Percentiles rank a stretch among this genome's conserved stretches.
These are phyloP conservation scores for Microtus richardsoni DNA, from an alignment of 2,113 vertebrate genomes.

Conservation along the genomic window DNA sequence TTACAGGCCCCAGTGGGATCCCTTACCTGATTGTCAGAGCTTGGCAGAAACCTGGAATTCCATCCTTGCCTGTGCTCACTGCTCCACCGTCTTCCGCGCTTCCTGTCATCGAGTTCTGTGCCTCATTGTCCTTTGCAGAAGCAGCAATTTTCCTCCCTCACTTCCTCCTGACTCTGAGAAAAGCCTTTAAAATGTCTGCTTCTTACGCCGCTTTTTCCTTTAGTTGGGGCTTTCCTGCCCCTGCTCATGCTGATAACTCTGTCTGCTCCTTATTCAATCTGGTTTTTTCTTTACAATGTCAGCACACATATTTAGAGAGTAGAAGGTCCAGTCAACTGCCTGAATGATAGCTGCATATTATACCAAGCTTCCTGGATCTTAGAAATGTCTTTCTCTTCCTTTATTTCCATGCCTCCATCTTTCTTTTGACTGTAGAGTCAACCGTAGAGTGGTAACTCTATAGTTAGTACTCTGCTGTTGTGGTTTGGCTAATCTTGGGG, in stretches of 20 bases:
- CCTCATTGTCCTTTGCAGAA: not conserved
- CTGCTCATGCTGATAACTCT: not conserved
- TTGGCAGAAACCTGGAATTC: not conserved
- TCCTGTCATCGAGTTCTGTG: not conserved
- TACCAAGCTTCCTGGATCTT: not conserved
- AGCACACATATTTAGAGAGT: not conserved
- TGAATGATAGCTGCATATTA: not conserved
- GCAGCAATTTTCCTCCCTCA: not conserved
- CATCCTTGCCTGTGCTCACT: not conserved
- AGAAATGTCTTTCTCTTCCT: not conserved
- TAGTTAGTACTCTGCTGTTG: not conserved
- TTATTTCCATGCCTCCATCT: not conserved
- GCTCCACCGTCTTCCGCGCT: not conserved
- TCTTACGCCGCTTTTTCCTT: not conserved
- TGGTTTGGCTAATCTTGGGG: rapidly evolving
- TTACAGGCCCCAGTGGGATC: not conserved
- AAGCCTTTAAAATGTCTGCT: not conserved
- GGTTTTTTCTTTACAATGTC: not conserved
- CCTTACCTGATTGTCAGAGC: not conserved
- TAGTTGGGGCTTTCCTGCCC: not conserved
- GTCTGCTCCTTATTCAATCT: not conserved
- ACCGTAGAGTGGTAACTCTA: not conserved
- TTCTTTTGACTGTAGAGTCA: not conserved
- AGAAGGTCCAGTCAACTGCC: not conserved
- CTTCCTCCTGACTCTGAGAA: not conserved